These are phyloP conservation scores for Lagodon rhomboides DNA, from an alignment of 2,797 vertebrate species.

Conservation along the genomic window DNA sequence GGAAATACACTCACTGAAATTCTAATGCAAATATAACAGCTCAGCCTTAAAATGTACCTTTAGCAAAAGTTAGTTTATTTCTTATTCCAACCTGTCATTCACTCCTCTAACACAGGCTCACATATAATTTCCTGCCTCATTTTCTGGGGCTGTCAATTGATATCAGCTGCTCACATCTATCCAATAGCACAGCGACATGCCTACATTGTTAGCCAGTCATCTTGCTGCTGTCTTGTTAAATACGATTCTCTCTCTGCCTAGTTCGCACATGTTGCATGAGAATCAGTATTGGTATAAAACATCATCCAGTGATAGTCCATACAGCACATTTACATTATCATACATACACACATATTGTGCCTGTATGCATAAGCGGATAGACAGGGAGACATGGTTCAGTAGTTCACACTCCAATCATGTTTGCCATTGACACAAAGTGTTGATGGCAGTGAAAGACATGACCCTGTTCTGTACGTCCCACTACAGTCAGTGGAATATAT, in stretches of 20 bases:
- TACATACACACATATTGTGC: not conserved
- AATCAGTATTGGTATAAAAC: not conserved
- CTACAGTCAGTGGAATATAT: conserved; percentile 1
- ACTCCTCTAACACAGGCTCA: no score
- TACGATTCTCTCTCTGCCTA: no score
- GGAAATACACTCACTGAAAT: not conserved
- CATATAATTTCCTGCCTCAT: no score
- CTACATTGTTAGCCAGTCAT: no score
- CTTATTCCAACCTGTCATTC: no score
- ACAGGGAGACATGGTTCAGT: not conserved
- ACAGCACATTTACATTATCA: not conserved
- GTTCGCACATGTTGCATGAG: not conserved
- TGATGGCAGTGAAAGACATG: conserved; percentile 48
- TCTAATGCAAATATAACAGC: not conserved
- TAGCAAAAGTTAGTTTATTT: no score
- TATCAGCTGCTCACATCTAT: no score
- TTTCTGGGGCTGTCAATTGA: no score
- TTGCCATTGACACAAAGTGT: conserved; percentile 2
- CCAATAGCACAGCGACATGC: no score
- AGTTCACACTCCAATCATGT: not conserved
- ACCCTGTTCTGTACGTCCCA: conserved; percentile 46
- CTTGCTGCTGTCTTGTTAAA: no score
- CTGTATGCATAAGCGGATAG: no score
- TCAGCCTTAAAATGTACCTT: no score
- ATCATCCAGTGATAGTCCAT: not conserved